Conservation (phyloP, 2,888 invertebrate species). For the Hypolimnas misippus region DNA sequence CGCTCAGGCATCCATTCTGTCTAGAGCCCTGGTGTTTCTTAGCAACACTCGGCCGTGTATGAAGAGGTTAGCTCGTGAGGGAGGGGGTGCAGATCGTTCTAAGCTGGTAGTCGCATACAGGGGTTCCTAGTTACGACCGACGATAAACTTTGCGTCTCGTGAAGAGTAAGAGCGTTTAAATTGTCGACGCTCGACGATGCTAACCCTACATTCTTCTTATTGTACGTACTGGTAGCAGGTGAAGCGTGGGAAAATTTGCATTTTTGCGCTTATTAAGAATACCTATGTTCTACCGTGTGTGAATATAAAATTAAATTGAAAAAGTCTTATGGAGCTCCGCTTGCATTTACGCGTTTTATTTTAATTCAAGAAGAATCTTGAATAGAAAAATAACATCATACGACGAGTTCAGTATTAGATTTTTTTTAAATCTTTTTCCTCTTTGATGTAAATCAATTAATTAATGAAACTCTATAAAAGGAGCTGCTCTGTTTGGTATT, state of each 20-base stretch:
- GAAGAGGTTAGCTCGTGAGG: slow-evolving; percentile 40
- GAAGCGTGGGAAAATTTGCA: slow-evolving; percentile 19
- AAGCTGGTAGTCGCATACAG: slow-evolving; percentile 58
- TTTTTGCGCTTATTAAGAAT: slow-evolving; percentile 26
- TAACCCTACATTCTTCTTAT: slow-evolving; percentile 76
- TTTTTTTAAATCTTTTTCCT: not conserved
- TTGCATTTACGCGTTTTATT: not conserved
- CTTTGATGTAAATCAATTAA: slow-evolving; percentile 1
- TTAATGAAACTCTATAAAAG: not conserved
- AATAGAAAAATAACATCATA: not conserved
- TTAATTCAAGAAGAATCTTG: not conserved
- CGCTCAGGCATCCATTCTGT: slow-evolving; percentile 53
- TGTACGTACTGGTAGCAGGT: slow-evolving; percentile 47
- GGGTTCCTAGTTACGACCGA: slow-evolving; percentile 72
- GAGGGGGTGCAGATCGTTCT: slow-evolving; percentile 52
- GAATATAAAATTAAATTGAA: slow-evolving; percentile 14
- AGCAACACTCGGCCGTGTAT: slow-evolving; percentile 36
- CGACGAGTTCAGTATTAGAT: not conserved
- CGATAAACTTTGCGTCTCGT: slow-evolving; percentile 78
- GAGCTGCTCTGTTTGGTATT: not conserved
- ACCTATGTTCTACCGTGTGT: slow-evolving; percentile 10
- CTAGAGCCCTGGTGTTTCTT: slow-evolving; percentile 45
- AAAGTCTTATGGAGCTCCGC: not conserved
- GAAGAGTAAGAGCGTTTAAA: slow-evolving; percentile 79
- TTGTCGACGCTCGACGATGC: slow-evolving; percentile 69